Evolutionary conservation across 2,888 invertebrate species (phyloP).

Genomic region (Megastigmus dorsalis): DNA sequence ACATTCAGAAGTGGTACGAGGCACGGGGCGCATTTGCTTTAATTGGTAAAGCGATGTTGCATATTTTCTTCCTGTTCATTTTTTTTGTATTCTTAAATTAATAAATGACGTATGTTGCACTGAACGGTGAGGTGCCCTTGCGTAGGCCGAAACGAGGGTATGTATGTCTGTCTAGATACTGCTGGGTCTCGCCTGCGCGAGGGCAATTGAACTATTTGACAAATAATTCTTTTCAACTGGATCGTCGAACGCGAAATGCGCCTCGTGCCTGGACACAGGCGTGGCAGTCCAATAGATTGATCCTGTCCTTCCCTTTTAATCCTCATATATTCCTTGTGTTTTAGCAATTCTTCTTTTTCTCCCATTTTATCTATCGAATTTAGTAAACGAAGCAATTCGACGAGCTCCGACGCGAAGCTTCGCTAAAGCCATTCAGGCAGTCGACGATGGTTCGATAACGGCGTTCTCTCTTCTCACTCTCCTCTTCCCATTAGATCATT

Average conservation of each 20-base stretch:
- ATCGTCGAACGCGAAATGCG: constrained; percentile 50
- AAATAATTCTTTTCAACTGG: constrained; percentile 20
- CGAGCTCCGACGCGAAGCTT: constrained; percentile 51
- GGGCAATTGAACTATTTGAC: constrained; percentile 35
- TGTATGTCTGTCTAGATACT: constrained; percentile 29
- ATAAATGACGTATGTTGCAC: constrained; percentile 36
- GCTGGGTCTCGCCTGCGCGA: constrained; percentile 49
- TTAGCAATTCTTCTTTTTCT: constrained; percentile 5
- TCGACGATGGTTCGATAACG: constrained; percentile 45
- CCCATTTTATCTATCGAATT: constrained; percentile 48
- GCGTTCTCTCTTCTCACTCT: constrained; percentile 27
- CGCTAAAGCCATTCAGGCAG: constrained; percentile 48
- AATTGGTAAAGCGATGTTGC: constrained; percentile 38
- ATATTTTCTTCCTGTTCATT: constrained; percentile 1
- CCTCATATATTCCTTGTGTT: constrained; percentile 22
- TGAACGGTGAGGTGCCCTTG: constrained; percentile 48
- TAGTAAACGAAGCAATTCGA: constrained; percentile 54
- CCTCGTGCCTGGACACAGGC: constrained; percentile 62
- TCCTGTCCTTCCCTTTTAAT: constrained; percentile 16
- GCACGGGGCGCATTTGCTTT: constrained; percentile 57
- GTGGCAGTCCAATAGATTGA: constrained; percentile 57
- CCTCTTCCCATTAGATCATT: constrained; percentile 44
- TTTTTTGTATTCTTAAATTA: constrained; percentile 21
- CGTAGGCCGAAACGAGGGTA: constrained; percentile 51
- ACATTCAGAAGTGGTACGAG: constrained; percentile 56